A percentile compares a stretch with the other conserved stretches of the same genome.
Conservation (phyloP, 2,113 vertebrate species). For the Bettongia penicillata region DNA sequence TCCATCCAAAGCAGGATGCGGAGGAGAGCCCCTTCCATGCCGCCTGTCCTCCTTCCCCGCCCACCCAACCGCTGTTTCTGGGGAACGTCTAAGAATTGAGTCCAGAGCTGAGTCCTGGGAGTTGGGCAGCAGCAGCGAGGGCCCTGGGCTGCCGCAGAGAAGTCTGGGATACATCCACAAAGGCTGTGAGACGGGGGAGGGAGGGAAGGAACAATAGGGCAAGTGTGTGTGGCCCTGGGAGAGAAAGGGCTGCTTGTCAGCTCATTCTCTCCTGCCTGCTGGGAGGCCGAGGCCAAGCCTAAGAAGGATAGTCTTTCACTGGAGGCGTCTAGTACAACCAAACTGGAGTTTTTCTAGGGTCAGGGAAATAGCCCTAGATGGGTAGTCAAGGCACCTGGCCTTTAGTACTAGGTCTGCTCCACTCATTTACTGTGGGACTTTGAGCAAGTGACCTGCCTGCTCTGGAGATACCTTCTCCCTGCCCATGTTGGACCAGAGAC, state of each 20-base stretch:
- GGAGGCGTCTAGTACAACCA: background rate
- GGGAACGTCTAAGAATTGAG: background rate
- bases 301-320: background rate
- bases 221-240: background rate
- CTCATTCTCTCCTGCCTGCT: background rate
- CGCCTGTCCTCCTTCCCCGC: background rate
- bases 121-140: background rate
- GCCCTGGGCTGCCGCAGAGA: accelerated
- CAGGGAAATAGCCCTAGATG: background rate
- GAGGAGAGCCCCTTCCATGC: accelerated
- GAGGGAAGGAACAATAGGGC: background rate
- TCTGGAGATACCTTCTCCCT: background rate
- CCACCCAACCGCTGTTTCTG: background rate
- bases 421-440: background rate
- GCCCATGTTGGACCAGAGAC: background rate
- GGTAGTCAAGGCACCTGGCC: background rate
- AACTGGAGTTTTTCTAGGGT: background rate
- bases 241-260: slow-evolving; percentile 49
- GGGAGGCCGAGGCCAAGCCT: background rate
- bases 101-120: background rate
- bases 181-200: background rate
- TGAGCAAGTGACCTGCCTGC: background rate
- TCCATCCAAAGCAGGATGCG: background rate
- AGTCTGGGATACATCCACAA: background rate
- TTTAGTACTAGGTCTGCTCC: background rate